Percentiles rank a stretch among this genome's conserved stretches.
phyloP scores from a whole-genome alignment of 2,797 vertebrate genomes.

The Gallirallus australis region DNA sequence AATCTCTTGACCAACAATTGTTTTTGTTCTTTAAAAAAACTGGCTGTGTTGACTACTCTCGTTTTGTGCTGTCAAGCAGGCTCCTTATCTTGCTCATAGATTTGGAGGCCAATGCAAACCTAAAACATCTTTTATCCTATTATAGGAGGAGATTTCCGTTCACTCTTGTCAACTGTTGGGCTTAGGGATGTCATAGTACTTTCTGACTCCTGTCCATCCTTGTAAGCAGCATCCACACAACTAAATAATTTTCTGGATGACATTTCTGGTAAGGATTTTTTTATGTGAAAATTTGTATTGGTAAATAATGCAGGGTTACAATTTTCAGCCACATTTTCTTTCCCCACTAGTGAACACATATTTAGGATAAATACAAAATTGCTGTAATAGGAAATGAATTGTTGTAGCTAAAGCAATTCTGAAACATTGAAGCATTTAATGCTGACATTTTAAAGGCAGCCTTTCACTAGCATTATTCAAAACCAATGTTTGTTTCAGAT shows the following conservation, averaged over 20 bases:
- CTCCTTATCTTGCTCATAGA: not conserved
- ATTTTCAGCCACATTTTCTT: slow-evolving; percentile 16
- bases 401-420: not conserved
- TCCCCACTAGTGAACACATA: not conserved
- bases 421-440: not conserved
- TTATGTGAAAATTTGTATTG: slow-evolving; percentile 11
- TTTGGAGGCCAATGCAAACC: not conserved
- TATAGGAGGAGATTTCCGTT: slow-evolving; percentile 2
- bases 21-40: not conserved
- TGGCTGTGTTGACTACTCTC: not conserved
- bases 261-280: not conserved
- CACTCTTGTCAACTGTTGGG: not conserved
- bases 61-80: not conserved
- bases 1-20: not conserved
- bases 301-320: not conserved
- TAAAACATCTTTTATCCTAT: not conserved
- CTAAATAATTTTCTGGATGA: not conserved
- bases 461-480: not conserved
- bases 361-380: slow-evolving; percentile 51
- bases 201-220: not conserved
- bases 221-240: not conserved
- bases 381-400: not conserved
- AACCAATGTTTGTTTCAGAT: slow-evolving; percentile 18
- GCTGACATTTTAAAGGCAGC: slow-evolving; percentile 29
- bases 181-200: not conserved